Conservation (phyloP, 2,888 invertebrate species). For the Stegana nigrithorax region DNA sequence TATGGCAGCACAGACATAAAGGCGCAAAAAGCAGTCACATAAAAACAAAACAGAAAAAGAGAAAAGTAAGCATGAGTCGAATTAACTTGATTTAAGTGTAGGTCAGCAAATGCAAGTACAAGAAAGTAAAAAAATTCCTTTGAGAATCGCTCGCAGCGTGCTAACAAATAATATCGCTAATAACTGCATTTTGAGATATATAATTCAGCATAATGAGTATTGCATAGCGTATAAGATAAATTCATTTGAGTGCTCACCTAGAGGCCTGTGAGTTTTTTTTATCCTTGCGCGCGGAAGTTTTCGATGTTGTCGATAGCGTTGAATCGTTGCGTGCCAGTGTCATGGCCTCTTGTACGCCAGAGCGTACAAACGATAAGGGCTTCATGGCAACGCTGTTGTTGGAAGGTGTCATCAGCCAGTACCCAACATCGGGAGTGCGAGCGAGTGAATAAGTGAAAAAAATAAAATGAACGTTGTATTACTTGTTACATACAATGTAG, state of each 20-base stretch:
- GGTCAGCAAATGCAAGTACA: too few relatives aligned
- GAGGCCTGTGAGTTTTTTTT: constrained; percentile 69
- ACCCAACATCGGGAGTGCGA: constrained; percentile 14
- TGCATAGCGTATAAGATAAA: too few relatives aligned
- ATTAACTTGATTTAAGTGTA: constrained; percentile 1
- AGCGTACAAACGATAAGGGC: constrained; percentile 68
- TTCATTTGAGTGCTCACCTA: constrained; percentile 57
- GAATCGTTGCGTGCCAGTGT: constrained; percentile 69
- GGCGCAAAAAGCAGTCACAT: too few relatives aligned
- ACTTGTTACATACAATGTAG: too few relatives aligned
- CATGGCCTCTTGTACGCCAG: constrained; percentile 68
- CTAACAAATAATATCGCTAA: constrained; percentile 43
- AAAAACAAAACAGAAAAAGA: constrained; percentile 7
- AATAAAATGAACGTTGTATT: constrained; percentile 20
- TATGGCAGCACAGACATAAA: not conserved
- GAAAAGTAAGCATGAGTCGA: not conserved
- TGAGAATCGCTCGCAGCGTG: not conserved
- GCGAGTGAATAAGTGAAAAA: constrained; percentile 16
- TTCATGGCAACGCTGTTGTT: constrained; percentile 75
- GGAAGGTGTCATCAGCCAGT: constrained; percentile 31
- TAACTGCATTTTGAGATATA: constrained; percentile 23
- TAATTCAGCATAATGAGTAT: too few relatives aligned
- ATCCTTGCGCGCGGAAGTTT: constrained; percentile 68
- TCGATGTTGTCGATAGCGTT: constrained; percentile 74
- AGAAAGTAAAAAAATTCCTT: not conserved